Evolutionary conservation across 2,797 vertebrate genomes (phyloP).

Genomic region (Anniella stebbinsi): DNA sequence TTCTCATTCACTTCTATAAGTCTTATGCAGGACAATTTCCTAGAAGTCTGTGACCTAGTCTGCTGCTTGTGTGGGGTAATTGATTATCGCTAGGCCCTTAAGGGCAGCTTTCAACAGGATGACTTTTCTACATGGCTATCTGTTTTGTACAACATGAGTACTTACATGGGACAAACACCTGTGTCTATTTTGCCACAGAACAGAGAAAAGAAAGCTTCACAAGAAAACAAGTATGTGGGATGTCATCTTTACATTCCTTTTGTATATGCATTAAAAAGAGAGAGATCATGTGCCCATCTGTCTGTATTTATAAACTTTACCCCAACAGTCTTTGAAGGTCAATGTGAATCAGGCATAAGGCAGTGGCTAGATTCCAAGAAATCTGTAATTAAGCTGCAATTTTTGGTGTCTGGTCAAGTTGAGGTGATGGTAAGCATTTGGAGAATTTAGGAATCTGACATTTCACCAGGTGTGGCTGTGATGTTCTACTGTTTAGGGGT

Average conservation of each 20-base stretch:
- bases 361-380: not conserved
- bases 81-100: not conserved
- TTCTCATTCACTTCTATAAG: not conserved
- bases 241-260: no score
- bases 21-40: not conserved
- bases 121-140: not conserved
- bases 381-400: not conserved
- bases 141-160: not conserved
- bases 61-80: not conserved
- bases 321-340: not conserved
- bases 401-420: not conserved
- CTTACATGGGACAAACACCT: not conserved
- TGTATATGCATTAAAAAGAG: not conserved
- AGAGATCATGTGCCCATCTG: no score
- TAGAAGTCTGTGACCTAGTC: not conserved
- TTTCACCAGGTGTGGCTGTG: no score
- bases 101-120: not conserved
- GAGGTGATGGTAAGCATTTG: no score
- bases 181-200: not conserved
- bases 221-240: not conserved
- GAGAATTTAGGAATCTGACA: no score
- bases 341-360: not conserved
- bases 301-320: no score
- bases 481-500: no score
- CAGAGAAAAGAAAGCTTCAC: no score